Evolutionary conservation across 2,888 invertebrate species (phyloP), one percentile per base, ranked within the genome.

Genomic region (Myopa testacea): DNA sequence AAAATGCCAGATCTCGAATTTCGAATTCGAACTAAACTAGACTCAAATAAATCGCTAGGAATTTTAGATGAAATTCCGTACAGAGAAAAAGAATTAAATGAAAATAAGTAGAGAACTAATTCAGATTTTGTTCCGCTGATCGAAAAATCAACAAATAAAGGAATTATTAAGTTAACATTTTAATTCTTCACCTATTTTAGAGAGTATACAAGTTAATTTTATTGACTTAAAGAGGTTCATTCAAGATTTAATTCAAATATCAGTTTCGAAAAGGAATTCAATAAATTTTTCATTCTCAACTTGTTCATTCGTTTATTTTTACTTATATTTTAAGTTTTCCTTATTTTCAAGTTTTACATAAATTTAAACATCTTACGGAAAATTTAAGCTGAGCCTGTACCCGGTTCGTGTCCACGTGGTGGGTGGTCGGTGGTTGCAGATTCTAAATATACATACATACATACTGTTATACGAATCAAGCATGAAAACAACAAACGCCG

Each of bases 401-500:
- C 6, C 55, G n/a, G 14, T 55, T 55, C 14, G 10, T 12, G n/a
- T 55, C 55, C 55, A 55, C 55, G 55, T 55, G 55, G 55, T 55
- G 55, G 55, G 55, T 55, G 55, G 55, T 14, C 14, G 55, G 55
- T n/a, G 55, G n/a, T 55, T 72, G 67, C 58, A 12, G 40, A 58
- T 71, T 77, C 50, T 52, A 38, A 52, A 50, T 67, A 19, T 40
- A 7, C 67, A 67, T 19, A 7, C 67, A 67, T 19, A 26, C 26
- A 26, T 26, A 26, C 45, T 10, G 10, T 6, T 45, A 45, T 45
- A 6, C 45, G 45, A 45, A 3, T 19, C 34, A 60, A 26, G n/a
- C 58, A 68, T 52, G 5, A 37, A 14, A 55, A 67, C 52, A 69
- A 62, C 75, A 75, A 67, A 75, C 45, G 60, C 75, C 72, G 76